A percentile compares a stretch with the other conserved stretches of the same genome.
Conservation (phyloP, 2,888 invertebrate genomes). For the Drosophila borborema region DNA sequence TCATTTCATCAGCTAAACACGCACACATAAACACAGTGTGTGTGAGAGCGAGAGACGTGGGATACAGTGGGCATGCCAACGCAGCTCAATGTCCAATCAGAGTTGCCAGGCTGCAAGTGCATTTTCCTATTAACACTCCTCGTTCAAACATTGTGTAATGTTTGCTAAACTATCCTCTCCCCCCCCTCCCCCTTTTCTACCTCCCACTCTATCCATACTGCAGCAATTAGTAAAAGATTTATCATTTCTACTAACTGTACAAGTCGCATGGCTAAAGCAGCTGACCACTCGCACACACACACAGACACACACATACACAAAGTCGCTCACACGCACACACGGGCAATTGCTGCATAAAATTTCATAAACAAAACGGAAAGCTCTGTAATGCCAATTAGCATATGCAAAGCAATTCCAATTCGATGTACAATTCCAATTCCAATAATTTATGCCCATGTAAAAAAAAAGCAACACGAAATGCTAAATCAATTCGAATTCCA, state of each 20-base stretch:
- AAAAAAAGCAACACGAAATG: constrained; percentile 20
- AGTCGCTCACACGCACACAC: background rate
- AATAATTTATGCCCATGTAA: constrained; percentile 46
- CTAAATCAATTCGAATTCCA: constrained; percentile 29
- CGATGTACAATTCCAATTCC: constrained; percentile 12
- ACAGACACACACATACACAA: background rate
- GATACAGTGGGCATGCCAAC: constrained; percentile 53
- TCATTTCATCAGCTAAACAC: constrained; percentile 50
- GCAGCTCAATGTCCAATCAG: constrained; percentile 59
- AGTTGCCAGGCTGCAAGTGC: constrained; percentile 54
- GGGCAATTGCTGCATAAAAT: constrained; percentile 38
- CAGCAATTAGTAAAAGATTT: constrained; percentile 44
- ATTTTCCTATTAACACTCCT: constrained; percentile 17
- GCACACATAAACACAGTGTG: background rate
- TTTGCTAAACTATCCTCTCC: constrained; percentile 13
- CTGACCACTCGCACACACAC: constrained; percentile 36
- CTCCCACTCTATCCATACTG: background rate
- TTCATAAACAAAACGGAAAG: constrained; percentile 54
- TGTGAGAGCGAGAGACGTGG: constrained; percentile 9
- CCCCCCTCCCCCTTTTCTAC: background rate
- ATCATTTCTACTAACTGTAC: constrained; percentile 45
- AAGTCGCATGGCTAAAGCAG: constrained; percentile 47
- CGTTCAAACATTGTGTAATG: constrained; percentile 53
- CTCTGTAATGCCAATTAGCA: constrained; percentile 47
- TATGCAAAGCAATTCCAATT: constrained; percentile 21